Evolutionary conservation across 2,888 invertebrate genomes (phyloP).

Genomic region (Thecophora atra): DNA sequence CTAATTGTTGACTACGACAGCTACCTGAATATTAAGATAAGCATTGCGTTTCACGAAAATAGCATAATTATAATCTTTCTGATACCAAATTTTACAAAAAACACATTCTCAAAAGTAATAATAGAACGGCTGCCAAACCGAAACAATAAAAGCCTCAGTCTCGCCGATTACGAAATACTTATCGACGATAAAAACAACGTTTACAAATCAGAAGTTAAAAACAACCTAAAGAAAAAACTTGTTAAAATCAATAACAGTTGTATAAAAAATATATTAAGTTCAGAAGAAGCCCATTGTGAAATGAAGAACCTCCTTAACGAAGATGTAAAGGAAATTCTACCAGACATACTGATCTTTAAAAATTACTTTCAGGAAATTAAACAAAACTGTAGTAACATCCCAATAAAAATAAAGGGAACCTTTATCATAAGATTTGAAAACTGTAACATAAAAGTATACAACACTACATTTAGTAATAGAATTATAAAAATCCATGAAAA

Average conservation of each 20-base stretch:
- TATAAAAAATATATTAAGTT: slow-evolving; percentile 31
- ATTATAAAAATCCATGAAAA: slow-evolving; percentile 36
- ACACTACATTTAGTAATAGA: slow-evolving; percentile 36
- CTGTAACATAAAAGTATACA: slow-evolving; percentile 33
- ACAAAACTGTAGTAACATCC: slow-evolving; percentile 37
- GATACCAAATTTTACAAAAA: slow-evolving; percentile 28
- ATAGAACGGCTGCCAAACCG: slow-evolving; percentile 28
- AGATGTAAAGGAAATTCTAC: slow-evolving; percentile 28
- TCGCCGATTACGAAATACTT: slow-evolving; percentile 29
- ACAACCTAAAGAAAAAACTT: slow-evolving; percentile 35
- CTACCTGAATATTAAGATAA: slow-evolving; percentile 39
- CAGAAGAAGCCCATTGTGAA: slow-evolving; percentile 37
- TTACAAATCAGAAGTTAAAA: slow-evolving; percentile 22
- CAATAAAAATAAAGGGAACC: slow-evolving; percentile 34
- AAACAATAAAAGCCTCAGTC: slow-evolving; percentile 23
- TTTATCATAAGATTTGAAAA: slow-evolving; percentile 41
- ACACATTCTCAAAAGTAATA: slow-evolving; percentile 28
- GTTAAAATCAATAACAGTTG: slow-evolving; percentile 27
- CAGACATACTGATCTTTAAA: slow-evolving; percentile 38
- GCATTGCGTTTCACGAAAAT: slow-evolving; percentile 37
- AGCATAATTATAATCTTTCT: slow-evolving; percentile 37
- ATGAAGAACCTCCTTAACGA: slow-evolving; percentile 26
- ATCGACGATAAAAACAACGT: slow-evolving; percentile 32
- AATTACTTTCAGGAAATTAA: slow-evolving; percentile 34
- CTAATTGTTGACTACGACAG: slow-evolving; percentile 40